These are phyloP conservation scores for Pristionchus mayeri DNA, from an alignment of 2,888 invertebrate genomes.

Conservation along the genomic window DNA sequence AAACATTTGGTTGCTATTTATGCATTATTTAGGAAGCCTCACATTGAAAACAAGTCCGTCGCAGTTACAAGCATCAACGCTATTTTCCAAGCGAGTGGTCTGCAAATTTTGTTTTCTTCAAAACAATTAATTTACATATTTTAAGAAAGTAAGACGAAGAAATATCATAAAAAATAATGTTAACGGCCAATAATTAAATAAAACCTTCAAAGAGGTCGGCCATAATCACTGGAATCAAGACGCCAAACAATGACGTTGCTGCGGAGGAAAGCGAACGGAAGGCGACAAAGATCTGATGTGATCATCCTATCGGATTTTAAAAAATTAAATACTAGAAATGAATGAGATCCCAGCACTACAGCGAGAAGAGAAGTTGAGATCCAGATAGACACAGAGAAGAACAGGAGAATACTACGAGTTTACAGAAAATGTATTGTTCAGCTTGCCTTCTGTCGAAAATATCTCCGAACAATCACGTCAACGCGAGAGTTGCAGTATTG, in stretches of 20 bases:
- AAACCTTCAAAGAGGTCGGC: background rate
- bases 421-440: background rate
- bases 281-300: background rate
- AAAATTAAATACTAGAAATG: background rate
- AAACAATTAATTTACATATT: too few relatives aligned
- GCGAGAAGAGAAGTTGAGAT: background rate
- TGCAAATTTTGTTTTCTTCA: too few relatives aligned
- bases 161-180: too few relatives aligned
- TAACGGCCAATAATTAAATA: background rate
- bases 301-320: background rate
- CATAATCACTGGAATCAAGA: background rate
- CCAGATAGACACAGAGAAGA: background rate
- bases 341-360: background rate
- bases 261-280: background rate
- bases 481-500: background rate
- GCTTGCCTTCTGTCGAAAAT: background rate
- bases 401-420: background rate
- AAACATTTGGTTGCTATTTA: background rate
- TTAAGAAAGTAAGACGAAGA: too few relatives aligned
- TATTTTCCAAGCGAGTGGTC: background rate
- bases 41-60: background rate
- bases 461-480: background rate
- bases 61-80: background rate
- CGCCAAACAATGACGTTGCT: background rate
- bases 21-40: background rate